Base-by-base conservation (phyloP, 2,797 vertebrate species). In the Tarsius wallacei region DNA sequence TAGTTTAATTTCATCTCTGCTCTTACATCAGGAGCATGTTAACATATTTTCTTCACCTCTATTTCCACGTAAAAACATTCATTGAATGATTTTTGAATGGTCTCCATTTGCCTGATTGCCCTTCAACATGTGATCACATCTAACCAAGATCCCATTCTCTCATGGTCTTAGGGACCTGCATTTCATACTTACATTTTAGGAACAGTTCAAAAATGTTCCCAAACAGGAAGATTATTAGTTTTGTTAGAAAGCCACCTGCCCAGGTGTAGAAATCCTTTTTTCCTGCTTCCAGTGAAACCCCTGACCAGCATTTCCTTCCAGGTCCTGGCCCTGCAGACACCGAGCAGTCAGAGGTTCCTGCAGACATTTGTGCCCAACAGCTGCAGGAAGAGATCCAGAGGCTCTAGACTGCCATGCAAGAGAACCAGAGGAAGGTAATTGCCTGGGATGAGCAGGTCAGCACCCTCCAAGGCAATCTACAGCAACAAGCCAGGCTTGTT, bases 371-470 rank as follows among this genome's bases (percentile, higher is more conserved):
- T 96, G 74, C 61, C 68, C 71, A 12, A 83, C 96, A 99, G 98
- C 84, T 99, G 73, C 97, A 97, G 96, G 97, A 85, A 93, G 98
- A 99, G 94, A 99, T 98, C 0, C 92, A 98, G 77, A 97, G 96
- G 42, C 97, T 98, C 22, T 61, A 1, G 92, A 96, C 95, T 3
- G 33, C 98, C 16, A 86, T 98, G 86, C 98, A 98, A 73, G 95
- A 97, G 94, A 98, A 98, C 63, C 98, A 99, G 89, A 16, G 31
- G 84, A 98, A 86, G n/a, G 97, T 97, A 33, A 93, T 49, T 1
- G 93, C 98, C 14, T n/a, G n/a, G n/a, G n/a, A n/a, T n/a, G n/a
- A n/a, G n/a, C n/a, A n/a, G n/a, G n/a, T 98, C 76, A 70, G 42
- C 8, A 83, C 94, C 26, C 98, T 99, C 33, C 90, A 33, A 0